Conservation (phyloP, 2,797 vertebrate species). For the Syngnathus rostellatus region DNA sequence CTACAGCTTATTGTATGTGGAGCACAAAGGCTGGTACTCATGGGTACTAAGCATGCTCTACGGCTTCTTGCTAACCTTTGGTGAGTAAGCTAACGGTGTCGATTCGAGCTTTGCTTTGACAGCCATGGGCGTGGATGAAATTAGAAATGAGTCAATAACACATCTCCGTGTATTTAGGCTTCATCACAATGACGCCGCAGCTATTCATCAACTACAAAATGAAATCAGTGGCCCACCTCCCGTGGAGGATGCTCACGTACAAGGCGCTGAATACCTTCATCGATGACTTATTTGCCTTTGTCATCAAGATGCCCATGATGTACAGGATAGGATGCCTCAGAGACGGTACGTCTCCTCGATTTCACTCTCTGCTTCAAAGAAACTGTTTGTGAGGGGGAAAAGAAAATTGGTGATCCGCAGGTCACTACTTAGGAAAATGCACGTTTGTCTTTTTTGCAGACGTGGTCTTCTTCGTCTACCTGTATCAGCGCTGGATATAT, state of each 20-base stretch:
- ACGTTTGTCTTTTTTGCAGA: conserved; percentile 53
- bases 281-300: conserved; percentile 95
- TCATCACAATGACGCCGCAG: conserved; percentile 97
- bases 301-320: conserved; percentile 99
- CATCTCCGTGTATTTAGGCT: conserved; percentile 63
- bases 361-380: neutral
- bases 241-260: conserved; percentile 97
- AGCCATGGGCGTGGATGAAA: too few relatives aligned
- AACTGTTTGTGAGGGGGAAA: too few relatives aligned
- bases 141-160: too few relatives aligned
- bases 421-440: neutral
- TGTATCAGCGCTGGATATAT: conserved; percentile 97
- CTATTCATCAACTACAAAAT: conserved; percentile 98
- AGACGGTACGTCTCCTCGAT: conserved; percentile 69
- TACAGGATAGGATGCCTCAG: conserved; percentile 95
- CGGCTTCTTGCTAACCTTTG: conserved; percentile 93
- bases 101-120: neutral
- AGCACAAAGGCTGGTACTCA: conserved; percentile 98
- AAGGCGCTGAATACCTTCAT: conserved; percentile 97
- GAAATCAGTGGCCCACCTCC: conserved; percentile 95
- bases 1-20: conserved; percentile 91
- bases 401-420: neutral
- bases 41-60: conserved; percentile 96
- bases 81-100: conserved; percentile 63
- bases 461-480: conserved; percentile 92